Evolutionary conservation across 2,797 vertebrate species (phyloP), one percentile per base, ranked within the genome.

Genomic region (Allobates femoralis): DNA sequence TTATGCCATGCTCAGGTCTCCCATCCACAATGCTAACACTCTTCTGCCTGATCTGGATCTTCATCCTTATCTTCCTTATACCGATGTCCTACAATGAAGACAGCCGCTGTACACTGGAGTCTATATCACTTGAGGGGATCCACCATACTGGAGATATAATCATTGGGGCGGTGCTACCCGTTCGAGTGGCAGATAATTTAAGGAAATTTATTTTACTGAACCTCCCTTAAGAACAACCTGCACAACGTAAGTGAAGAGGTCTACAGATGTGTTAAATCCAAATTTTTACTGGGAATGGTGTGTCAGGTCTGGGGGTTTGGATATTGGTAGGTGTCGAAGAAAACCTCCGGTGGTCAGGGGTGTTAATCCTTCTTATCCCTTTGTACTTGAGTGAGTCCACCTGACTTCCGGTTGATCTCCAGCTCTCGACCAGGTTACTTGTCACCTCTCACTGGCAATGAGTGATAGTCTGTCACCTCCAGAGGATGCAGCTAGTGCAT

Each of bases 71-170:
- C 58, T 46, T 26, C 28, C 56, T 84, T 1, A 53, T 51, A n/a
- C 58, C 73, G n/a, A 8, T 4, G 12, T 71, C 53, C 2, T 58
- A 11, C 32, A 58, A 21, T 71, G 64, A 58, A 28, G 64, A 71
- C 23, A 34, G 15, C 1, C 62, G 11, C 1, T 79, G 84, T 41
- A 21, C 0, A 21, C 30, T 85, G 50, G 75, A 28, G 19, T 14
- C 26, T 14, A 8, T 26, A 11, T 51, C 32, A 18, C 76, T 85
- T 0, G 21, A 32, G 0, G 84, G 84, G 11, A 79, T 85, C 14
- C 16, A 10, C 1, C 30, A 71, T 18, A 62, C 75, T 21, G 84
- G 84, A 60, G 75, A 85, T 79, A 34, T 85, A 2, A 58, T 79
- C 15, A 32, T 85, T 2, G 84, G 84, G n/a, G 75, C 75, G 0